Conservation (phyloP, 2,797 vertebrate species). For the Lerista edwardsae region DNA sequence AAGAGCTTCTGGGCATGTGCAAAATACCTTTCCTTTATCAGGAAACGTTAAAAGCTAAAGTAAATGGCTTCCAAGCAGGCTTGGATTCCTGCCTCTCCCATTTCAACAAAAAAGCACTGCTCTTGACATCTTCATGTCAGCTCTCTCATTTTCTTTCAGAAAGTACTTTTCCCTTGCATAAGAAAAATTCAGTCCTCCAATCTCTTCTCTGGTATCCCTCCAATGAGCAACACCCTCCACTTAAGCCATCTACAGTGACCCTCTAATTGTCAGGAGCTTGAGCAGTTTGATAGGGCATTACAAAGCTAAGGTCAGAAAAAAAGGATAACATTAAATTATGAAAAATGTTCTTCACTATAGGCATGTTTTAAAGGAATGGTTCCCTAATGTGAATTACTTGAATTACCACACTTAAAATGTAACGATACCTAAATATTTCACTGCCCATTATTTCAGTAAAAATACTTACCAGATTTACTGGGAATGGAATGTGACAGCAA, state of each 20-base stretch:
- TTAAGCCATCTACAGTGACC: not conserved
- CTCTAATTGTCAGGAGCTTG: not conserved
- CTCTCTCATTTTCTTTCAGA: not conserved
- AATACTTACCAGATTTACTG: constrained; percentile 23
- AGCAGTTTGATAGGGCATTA: not conserved
- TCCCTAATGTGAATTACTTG: not conserved
- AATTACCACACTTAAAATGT: not conserved
- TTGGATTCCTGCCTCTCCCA: not conserved
- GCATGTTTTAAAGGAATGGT: not conserved
- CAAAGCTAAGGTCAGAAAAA: not conserved
- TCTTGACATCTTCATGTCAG: not conserved
- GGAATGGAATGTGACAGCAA: constrained; percentile 35
- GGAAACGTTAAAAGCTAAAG: not conserved
- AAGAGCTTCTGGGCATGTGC: not conserved
- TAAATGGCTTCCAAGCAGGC: not conserved
- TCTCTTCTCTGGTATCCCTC: not conserved
- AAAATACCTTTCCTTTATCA: too few relatives aligned
- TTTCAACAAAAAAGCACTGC: not conserved
- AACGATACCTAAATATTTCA: constrained; percentile 29
- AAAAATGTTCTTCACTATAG: not conserved
- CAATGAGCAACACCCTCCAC: not conserved
- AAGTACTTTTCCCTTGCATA: not conserved
- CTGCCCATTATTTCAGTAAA: constrained; percentile 14
- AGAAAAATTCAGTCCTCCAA: not conserved
- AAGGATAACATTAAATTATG: not conserved